Evolutionary conservation across 2,113 vertebrate genomes (phyloP).

Genomic region (Cariama cristata): DNA sequence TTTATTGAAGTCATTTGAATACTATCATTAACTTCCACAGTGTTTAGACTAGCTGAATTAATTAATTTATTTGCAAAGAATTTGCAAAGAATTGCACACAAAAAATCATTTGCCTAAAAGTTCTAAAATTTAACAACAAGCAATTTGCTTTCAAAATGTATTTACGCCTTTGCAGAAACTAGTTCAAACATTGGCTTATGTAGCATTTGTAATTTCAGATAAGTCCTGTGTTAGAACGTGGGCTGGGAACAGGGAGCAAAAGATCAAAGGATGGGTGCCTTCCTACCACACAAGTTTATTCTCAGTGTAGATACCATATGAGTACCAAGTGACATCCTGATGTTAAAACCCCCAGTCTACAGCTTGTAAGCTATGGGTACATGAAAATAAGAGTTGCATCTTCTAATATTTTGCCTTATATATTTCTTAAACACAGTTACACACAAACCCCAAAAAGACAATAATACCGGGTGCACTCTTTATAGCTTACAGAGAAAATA

Average conservation of each 20-base stretch:
- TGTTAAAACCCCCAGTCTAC: neutral
- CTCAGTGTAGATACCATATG: rapidly evolving
- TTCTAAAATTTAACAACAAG: neutral
- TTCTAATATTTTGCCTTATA: neutral
- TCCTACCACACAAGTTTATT: neutral
- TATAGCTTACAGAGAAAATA: neutral
- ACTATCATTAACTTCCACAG: neutral
- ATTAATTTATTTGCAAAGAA: neutral
- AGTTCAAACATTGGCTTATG: neutral
- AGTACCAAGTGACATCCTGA: neutral
- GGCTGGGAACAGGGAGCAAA: neutral
- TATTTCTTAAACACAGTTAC: neutral
- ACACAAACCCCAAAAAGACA: neutral
- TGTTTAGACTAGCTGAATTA: neutral
- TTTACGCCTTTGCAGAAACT: neutral
- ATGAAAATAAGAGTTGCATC: neutral
- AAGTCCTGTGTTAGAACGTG: neutral
- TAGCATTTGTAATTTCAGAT: neutral
- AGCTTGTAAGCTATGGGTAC: neutral
- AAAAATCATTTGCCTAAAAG: neutral
- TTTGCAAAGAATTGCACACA: neutral
- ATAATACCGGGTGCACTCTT: neutral
- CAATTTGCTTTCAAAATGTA: neutral
- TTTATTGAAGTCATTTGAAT: neutral
- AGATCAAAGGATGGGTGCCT: neutral